Evolutionary conservation across 2,888 invertebrate species (phyloP).

Genomic region (Corythucha ciliata): DNA sequence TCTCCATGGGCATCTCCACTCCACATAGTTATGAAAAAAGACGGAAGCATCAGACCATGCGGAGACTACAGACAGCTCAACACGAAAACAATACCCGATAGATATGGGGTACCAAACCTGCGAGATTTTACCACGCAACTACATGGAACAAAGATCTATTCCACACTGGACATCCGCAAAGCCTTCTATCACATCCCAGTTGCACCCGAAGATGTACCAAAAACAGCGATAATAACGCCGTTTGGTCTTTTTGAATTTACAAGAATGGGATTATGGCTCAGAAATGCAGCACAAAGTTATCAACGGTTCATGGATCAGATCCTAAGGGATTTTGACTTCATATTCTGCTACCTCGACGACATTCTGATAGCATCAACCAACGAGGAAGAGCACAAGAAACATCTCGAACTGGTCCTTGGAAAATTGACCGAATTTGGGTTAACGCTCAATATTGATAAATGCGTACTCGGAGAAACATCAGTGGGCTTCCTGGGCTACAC

Average conservation of each 20-base stretch:
- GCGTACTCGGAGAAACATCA: slow-evolving; percentile 15
- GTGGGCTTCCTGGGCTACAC: slow-evolving; percentile 21
- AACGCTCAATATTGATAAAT: slow-evolving; percentile 33
- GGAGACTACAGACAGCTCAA: slow-evolving; percentile 36
- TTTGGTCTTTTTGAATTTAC: slow-evolving; percentile 26
- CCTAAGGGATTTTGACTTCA: slow-evolving; percentile 29
- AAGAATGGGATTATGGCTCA: slow-evolving; percentile 30
- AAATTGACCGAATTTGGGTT: slow-evolving; percentile 16
- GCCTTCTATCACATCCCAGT: slow-evolving; percentile 38
- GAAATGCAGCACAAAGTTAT: slow-evolving; percentile 32
- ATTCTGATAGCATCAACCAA: slow-evolving; percentile 31
- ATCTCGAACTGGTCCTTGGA: background rate
- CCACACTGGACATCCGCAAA: slow-evolving; percentile 38
- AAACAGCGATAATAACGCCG: slow-evolving; percentile 35
- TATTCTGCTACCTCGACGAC: slow-evolving; percentile 33
- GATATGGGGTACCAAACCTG: slow-evolving; percentile 37
- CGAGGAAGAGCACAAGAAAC: background rate
- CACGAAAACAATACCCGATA: slow-evolving; percentile 35
- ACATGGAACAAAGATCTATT: slow-evolving; percentile 35
- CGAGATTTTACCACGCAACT: slow-evolving; percentile 36
- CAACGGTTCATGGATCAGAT: slow-evolving; percentile 34
- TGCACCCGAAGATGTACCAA: slow-evolving; percentile 30
- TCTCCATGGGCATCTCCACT: too few species aligned
- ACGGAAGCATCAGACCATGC: slow-evolving; percentile 38
- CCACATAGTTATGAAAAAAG: too few species aligned